Conservation (phyloP, 2,113 vertebrate genomes). For the Felis catus region F.catus_Fca126_mat1.0 CM031420.1:99777001-99777500, state of each 20-base stretch:
- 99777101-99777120: neutral
- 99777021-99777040: neutral
- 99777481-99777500: neutral
- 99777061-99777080: neutral
- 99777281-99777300: neutral
- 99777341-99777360: neutral
- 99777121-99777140: neutral
- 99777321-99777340: neutral
- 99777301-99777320: neutral
- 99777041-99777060: neutral
- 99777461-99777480: neutral
- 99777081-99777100: neutral
- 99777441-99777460: neutral
- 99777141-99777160: neutral
- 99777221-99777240: neutral
- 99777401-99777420: neutral
- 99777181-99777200: neutral
- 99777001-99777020: neutral
- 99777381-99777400: neutral
- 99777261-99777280: neutral
- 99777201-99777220: neutral
- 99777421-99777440: neutral
- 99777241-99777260: neutral
- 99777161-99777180: neutral
- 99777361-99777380: accelerated